Conservation (phyloP, 2,797 vertebrate genomes). For the Tinamus major region DNA sequence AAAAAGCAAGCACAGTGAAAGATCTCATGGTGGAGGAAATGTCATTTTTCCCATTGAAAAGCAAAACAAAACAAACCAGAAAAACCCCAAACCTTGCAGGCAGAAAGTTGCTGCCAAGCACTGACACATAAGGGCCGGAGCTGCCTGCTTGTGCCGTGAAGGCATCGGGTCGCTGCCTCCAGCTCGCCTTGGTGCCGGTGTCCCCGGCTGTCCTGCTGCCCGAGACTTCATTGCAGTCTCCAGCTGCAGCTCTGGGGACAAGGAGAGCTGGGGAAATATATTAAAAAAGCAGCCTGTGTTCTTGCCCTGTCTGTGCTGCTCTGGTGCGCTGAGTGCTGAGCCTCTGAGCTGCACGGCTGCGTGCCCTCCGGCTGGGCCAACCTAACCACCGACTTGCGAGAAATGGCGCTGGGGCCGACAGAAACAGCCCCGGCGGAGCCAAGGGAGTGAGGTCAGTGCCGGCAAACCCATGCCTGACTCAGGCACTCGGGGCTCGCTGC, state of each 20-base stretch:
- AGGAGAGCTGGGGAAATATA: neutral
- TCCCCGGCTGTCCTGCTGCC: too few species aligned
- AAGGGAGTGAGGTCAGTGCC: neutral
- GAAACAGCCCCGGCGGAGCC: accelerated
- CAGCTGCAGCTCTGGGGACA: too few species aligned
- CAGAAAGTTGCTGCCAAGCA: neutral
- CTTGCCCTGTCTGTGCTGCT: neutral
- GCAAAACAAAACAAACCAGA: neutral
- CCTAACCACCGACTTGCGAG: accelerated
- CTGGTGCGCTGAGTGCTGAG: accelerated
- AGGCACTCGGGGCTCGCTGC: neutral
- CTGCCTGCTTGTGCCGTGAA: neutral
- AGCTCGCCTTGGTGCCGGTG: too few species aligned
- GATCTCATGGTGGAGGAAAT: conserved; percentile 1
- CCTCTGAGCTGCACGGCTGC: accelerated
- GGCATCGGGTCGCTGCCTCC: neutral
- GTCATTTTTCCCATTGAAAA: conserved; percentile 9
- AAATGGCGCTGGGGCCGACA: neutral
- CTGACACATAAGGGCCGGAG: neutral
- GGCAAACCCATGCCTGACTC: neutral
- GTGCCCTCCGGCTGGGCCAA: accelerated
- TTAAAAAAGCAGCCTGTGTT: neutral
- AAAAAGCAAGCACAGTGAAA: neutral
- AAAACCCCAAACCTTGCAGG: neutral
- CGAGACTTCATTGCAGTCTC: neutral